Conservation (phyloP, 2,113 vertebrate species). For the Scophthalmus maximus region DNA sequence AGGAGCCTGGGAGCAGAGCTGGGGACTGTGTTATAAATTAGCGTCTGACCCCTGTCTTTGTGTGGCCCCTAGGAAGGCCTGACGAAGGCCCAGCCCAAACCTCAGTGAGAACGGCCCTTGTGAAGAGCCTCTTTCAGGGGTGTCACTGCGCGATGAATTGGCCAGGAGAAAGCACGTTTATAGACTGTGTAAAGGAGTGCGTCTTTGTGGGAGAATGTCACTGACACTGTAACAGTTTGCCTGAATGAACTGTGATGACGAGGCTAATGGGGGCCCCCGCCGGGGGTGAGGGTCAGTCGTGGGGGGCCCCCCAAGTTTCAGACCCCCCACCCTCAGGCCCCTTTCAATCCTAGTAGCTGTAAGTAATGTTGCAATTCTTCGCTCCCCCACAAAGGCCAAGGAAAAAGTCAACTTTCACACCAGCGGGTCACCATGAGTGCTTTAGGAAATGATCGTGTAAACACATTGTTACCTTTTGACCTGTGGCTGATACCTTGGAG, state of each 20-base stretch:
- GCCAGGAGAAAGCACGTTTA: conserved; percentile 89
- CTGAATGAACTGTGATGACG: conserved; percentile 91
- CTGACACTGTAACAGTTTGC: conserved; percentile 90
- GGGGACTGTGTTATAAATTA: conserved; percentile 83
- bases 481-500: conserved; percentile 89
- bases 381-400: conserved; percentile 81
- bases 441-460: conserved; percentile 94
- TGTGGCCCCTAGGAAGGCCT: conserved; percentile 76
- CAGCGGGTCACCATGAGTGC: conserved; percentile 88
- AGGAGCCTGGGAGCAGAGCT: conserved; percentile 81
- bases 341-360: conserved; percentile 90
- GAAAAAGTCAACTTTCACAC: conserved; percentile 92
- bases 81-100: conserved; percentile 68
- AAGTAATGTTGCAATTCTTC: conserved; percentile 93
- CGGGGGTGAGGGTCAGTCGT: conserved; percentile 76
- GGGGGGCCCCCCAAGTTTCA: conserved; percentile 26
- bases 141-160: conserved; percentile 88
- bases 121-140: conserved; percentile 83
- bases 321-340: conserved; percentile 89
- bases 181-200: conserved; percentile 93
- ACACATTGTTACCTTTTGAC: conserved; percentile 97
- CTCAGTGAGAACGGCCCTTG: conserved; percentile 75
- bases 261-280: conserved; percentile 87
- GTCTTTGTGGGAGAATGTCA: conserved; percentile 92
- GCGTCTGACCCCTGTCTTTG: conserved; percentile 80